phyloP scores from a whole-genome alignment of 2,888 invertebrate species.

The Drepanosiphum platanoidis region DNA sequence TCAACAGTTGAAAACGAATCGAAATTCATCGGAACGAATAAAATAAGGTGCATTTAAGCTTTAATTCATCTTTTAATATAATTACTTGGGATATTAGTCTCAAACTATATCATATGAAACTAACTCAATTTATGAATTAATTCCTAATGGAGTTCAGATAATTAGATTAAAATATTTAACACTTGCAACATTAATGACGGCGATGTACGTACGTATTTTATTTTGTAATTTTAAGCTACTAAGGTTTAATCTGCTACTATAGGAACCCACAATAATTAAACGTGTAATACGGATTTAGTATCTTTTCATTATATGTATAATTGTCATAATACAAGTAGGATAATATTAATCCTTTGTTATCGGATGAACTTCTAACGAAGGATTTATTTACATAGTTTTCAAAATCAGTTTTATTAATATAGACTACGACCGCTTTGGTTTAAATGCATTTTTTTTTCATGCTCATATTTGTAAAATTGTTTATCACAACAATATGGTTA shows the following conservation, averaged over 20 bases:
- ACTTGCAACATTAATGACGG: slow-evolving; percentile 19
- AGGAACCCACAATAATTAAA: slow-evolving; percentile 32
- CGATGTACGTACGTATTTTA: slow-evolving; percentile 15
- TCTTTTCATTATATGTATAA: slow-evolving; percentile 24
- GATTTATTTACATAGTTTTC: slow-evolving; percentile 1
- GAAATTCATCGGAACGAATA: neutral
- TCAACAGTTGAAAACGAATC: neutral
- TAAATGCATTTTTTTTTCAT: neutral
- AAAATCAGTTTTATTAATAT: neutral
- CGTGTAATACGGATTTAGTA: slow-evolving; percentile 35
- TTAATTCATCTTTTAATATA: neutral
- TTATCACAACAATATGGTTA: neutral
- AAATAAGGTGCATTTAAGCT: neutral
- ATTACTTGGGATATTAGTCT: neutral
- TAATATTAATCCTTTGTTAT: slow-evolving; percentile 20
- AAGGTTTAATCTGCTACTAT: slow-evolving; percentile 25
- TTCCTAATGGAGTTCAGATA: slow-evolving; percentile 22
- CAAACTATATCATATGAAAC: neutral
- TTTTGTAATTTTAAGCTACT: slow-evolving; percentile 24
- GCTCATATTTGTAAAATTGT: no score
- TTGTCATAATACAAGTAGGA: neutral
- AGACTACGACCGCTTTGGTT: neutral
- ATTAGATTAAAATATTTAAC: slow-evolving; percentile 33
- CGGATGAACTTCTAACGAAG: slow-evolving; percentile 15
- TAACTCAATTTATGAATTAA: neutral